Evolutionary conservation across 2,797 vertebrate species (phyloP).

Genomic region (Denticeps clupeoides): DNA sequence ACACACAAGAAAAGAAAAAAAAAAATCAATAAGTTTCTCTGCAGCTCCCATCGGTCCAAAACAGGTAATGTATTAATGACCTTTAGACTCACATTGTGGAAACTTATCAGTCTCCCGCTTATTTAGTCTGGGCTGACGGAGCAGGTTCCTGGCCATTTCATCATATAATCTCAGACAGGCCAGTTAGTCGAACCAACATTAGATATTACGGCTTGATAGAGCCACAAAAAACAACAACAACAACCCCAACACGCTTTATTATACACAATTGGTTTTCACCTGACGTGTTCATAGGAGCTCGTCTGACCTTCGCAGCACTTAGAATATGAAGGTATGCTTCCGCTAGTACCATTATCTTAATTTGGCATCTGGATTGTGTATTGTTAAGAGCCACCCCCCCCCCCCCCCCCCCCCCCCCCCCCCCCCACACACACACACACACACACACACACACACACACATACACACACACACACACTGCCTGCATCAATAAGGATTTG

Average conservation of each 20-base stretch:
- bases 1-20: constrained; percentile 7
- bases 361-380: constrained; percentile 59
- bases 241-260: constrained; percentile 21
- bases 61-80: constrained; percentile 70
- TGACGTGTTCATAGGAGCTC: constrained; percentile 44
- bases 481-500: constrained; percentile 33
- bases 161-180: constrained; percentile 60
- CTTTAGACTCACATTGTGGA: constrained; percentile 66
- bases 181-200: constrained; percentile 63
- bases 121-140: constrained; percentile 58
- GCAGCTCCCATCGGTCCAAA: constrained; percentile 31
- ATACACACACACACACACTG: too few relatives aligned
- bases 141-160: constrained; percentile 58
- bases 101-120: constrained; percentile 63
- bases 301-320: constrained; percentile 65
- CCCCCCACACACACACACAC: too few relatives aligned
- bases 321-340: constrained; percentile 54
- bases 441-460: too few relatives aligned
- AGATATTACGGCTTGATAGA: constrained; percentile 66
- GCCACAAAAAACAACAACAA: constrained; percentile 35
- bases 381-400: constrained; percentile 37
- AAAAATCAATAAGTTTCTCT: constrained; percentile 54
- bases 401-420: too few relatives aligned
- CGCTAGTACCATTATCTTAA: constrained; percentile 64
- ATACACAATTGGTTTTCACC: constrained; percentile 32